A percentile compares a stretch with the other conserved stretches of the same genome.
Evolutionary conservation across 2,797 vertebrate species (phyloP).

Genomic region (Ciconia nigra): DNA sequence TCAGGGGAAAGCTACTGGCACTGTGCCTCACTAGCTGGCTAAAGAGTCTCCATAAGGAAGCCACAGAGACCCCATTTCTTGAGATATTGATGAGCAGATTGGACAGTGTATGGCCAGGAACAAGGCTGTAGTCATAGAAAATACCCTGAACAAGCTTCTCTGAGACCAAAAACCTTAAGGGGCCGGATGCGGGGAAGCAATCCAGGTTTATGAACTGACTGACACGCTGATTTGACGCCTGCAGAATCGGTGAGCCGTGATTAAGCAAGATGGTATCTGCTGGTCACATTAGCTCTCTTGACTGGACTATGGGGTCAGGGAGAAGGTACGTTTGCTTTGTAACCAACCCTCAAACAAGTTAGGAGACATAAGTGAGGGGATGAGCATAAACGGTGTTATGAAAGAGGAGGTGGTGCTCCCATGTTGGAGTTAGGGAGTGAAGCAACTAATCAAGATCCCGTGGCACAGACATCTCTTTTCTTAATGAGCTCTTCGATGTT

Average conservation of each 20-base stretch:
- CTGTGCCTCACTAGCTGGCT: not conserved
- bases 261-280: not conserved
- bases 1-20: not conserved
- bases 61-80: not conserved
- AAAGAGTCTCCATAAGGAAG: not conserved
- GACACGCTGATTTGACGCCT: not conserved
- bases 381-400: not conserved
- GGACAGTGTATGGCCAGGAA: not conserved
- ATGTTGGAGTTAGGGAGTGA: not conserved
- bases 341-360: not conserved
- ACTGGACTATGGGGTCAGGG: not conserved
- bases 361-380: not conserved
- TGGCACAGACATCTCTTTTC: not conserved
- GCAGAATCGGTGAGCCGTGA: not conserved
- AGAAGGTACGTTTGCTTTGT: not conserved
- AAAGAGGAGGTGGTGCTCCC: not conserved
- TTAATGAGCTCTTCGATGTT: not conserved
- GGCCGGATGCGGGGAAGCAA: not conserved
- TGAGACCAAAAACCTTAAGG: not conserved
- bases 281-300: not conserved
- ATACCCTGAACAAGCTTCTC: not conserved
- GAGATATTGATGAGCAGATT: not conserved
- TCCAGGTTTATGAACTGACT: not conserved
- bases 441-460: rapidly evolving
- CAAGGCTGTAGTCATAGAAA: not conserved